Evolutionary conservation across 2,888 invertebrate species (phyloP), one percentile per base, ranked within the genome.

Genomic region (Agrypnus murinus): DNA sequence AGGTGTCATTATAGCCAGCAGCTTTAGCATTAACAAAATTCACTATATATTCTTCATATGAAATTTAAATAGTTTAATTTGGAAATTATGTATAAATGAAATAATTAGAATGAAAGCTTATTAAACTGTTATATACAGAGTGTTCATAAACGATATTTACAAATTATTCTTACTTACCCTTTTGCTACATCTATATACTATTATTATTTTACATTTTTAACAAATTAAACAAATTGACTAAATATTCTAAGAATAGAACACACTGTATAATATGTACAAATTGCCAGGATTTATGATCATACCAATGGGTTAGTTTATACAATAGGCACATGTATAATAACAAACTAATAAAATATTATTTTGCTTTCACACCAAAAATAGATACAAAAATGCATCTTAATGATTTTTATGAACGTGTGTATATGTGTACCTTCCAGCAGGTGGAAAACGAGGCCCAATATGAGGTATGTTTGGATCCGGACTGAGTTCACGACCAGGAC

Each of bases 361-460:
- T 25, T 25, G 25, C 5, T 25, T 25, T 25, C 5, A 38, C 2
- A 12, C 38, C 38, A 38, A 10, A 38, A 10, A 38, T 34, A 7
- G 34, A 7, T 34, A 34, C n/a, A 38, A 2, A 38, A n/a, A n/a
- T 7, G 38, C 10, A 38, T 38, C 7, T 38, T 38, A 12, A 38
- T 12, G 38, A 38, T 38, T 34, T n/a, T 15, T 55, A 55, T 50
- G 34, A 17, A 9, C 5, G 17, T 55, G 55, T 31, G 25, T 43
- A 25, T 25, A 5, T 53, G 82, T 86, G 84, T 90, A 94, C 94
- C 93, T 94, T 90, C 93, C 93, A 90, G 91, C 90, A 75, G 94
- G 91, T 87, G 94, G 93, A 90, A 96, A 96, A 85, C 95, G 89
- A 78, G 96, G 96, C 81, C 96, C 96, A 87, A 94, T 93, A 89